Conservation (phyloP, 1,140 invertebrate genomes). For the Mylabris phalerata region DNA sequence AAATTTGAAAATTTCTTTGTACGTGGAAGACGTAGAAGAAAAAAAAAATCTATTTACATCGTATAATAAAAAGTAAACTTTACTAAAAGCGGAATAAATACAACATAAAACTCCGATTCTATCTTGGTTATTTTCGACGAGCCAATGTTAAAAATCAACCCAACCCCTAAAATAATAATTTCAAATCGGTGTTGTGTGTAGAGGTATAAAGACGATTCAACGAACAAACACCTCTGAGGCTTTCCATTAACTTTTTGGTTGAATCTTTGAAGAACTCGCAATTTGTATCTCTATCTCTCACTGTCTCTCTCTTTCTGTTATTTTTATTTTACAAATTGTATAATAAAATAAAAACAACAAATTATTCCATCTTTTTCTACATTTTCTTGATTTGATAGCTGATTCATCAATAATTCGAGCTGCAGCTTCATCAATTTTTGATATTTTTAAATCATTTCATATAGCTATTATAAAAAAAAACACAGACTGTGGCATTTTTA, state of each 20-base stretch:
- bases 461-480: no score
- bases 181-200: constrained; percentile 25
- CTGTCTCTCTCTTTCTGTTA: not conserved
- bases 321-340: not conserved
- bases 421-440: not conserved
- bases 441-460: no score
- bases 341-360: no score
- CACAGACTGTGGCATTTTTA: no score
- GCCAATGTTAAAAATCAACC: no score
- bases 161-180: constrained; percentile 18
- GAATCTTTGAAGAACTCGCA: no score
- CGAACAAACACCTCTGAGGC: constrained; percentile 32
- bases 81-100: constrained; percentile 16
- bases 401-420: no score
- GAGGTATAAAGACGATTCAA: constrained; percentile 19
- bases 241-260: constrained; percentile 32
- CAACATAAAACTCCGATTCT: not conserved
- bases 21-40: not conserved
- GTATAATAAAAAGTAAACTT: constrained; percentile 24
- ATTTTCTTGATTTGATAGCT: no score
- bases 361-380: no score
- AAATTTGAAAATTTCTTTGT: no score
- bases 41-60: constrained; percentile 4
- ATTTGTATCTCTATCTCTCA: no score
- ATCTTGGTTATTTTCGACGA: no score